Evolutionary conservation across 2,888 invertebrate species (phyloP).

Genomic region (Ethmia dodecea): DNA sequence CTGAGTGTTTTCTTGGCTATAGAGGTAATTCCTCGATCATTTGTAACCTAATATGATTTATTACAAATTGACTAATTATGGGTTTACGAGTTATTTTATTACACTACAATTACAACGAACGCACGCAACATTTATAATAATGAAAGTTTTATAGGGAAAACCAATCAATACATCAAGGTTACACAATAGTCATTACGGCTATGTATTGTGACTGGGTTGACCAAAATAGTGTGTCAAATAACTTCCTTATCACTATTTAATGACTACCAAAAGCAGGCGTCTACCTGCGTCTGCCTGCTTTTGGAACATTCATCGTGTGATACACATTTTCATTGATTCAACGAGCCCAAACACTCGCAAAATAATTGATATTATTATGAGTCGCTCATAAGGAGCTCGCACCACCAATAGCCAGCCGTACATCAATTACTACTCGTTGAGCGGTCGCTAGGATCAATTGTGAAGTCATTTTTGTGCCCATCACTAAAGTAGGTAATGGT

Average conservation of each 20-base stretch:
- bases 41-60: too few species aligned
- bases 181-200: background rate
- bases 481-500: slow-evolving; percentile 34
- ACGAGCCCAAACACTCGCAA: slow-evolving; percentile 23
- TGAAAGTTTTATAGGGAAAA: too few species aligned
- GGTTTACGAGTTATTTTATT: too few species aligned
- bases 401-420: slow-evolving; percentile 46
- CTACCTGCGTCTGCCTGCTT: slow-evolving; percentile 16
- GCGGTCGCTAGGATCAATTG: slow-evolving; percentile 57
- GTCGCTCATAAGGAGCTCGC: slow-evolving; percentile 39
- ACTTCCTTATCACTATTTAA: slow-evolving; percentile 28
- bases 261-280: slow-evolving; percentile 16
- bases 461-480: slow-evolving; percentile 46
- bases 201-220: slow-evolving; percentile 10
- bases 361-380: slow-evolving; percentile 40
- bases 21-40: too few species aligned
- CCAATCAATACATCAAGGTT: background rate
- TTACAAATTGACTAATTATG: too few species aligned
- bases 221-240: slow-evolving; percentile 25
- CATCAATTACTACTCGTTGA: slow-evolving; percentile 70
- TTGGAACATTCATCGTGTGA: slow-evolving; percentile 18
- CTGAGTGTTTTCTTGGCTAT: too few species aligned
- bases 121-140: too few species aligned
- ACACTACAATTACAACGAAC: too few species aligned
- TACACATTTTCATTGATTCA: slow-evolving; percentile 30